Evolutionary conservation across 1,140 invertebrate genomes (phyloP), one percentile per base, ranked within the genome.

Genomic region (Bombus vancouverensis): DNA sequence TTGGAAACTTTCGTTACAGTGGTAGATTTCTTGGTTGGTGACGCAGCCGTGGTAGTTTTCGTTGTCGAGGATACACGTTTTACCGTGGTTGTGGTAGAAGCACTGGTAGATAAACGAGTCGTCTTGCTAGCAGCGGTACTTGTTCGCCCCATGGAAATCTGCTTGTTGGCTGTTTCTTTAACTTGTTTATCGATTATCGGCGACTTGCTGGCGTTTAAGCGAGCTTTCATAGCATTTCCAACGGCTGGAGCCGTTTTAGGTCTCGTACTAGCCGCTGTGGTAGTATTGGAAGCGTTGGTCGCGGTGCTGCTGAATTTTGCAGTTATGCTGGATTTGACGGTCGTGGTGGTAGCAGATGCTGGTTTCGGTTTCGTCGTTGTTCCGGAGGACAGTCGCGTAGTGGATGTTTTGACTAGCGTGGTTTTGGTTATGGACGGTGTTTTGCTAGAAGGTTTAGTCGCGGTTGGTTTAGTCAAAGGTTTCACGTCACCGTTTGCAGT

Each of bases 91-190:
- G 91, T 91, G 85, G 91, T 89, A 89, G 75, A 59, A 59, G 86
- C 94, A 92, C 91, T 94, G 28, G 90, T 90, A 82, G 94, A 94
- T 1, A n/a, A 93, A 92, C 93, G 65, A 37, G 87, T 89, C 32
- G 87, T 62, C 1, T 59, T 90, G 25, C 88, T 10, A 65, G 57
- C 66, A 6, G 91, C 88, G 13, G 93, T 91, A 44, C 88, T 87
- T 5, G 92, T 94, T 62, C 95, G 93, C 32, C 94, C 93, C 28
- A 96, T 95, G 0, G 96, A 96, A 25, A 96, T 95, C 81, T 96
- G 95, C 88, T 96, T 96, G 82, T 96, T 96, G 1, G 95, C 95
- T 44, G 95, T 95, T 80, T 96, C 96, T 88, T 96, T 96, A 22
- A 95, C 95, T 87, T 96, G 95, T 83, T 96, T 96, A 39, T 96